phyloP scores from a whole-genome alignment of 2,113 vertebrate species.

The Brienomyrus longianalis region DNA sequence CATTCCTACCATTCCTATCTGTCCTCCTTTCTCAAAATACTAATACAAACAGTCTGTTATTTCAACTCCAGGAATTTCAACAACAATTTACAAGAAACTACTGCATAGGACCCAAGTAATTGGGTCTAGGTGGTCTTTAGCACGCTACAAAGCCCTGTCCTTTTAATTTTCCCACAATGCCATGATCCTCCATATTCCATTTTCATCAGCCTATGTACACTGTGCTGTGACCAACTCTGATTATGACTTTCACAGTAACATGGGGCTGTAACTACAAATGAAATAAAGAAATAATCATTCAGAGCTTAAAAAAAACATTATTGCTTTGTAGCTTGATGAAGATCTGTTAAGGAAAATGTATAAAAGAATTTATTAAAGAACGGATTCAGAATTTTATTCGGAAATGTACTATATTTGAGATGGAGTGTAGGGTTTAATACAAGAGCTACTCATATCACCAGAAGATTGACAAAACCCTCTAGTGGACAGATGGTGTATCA shows the following conservation, averaged over 20 bases:
- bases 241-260: not conserved
- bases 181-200: not conserved
- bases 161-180: not conserved
- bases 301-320: not conserved
- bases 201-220: not conserved
- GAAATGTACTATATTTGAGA: not conserved
- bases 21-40: not conserved
- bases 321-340: not conserved
- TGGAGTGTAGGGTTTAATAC: not conserved
- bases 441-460: not conserved
- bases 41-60: not conserved
- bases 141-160: not conserved
- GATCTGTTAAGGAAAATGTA: not conserved
- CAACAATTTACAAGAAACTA: not conserved
- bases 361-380: not conserved
- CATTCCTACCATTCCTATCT: not conserved
- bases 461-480: slow-evolving; percentile 3
- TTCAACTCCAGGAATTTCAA: not conserved
- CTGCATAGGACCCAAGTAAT: not conserved
- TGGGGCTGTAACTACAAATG: not conserved
- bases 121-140: not conserved
- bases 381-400: not conserved
- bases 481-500: not conserved
- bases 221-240: not conserved
- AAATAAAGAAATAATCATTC: not conserved